phyloP scores from a whole-genome alignment of 2,888 invertebrate species.

The Blastobasis adustella region DNA sequence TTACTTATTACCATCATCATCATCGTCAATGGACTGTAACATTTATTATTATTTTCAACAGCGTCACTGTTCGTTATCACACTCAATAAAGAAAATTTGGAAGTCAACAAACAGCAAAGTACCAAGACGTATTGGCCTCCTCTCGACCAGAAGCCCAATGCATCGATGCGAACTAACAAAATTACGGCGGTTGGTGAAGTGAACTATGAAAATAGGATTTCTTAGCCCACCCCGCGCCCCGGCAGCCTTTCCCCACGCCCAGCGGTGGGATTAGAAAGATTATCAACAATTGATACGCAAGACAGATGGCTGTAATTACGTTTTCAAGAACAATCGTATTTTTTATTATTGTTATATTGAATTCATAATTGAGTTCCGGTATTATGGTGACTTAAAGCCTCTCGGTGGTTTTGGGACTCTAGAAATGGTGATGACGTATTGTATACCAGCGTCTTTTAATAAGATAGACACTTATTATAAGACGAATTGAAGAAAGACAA shows the following conservation, averaged over 20 bases:
- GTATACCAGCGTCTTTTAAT: too few relatives aligned
- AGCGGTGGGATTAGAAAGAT: slow-evolving; percentile 60
- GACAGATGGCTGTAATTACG: slow-evolving; percentile 24
- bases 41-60: too few relatives aligned
- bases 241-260: slow-evolving; percentile 36
- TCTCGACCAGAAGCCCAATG: slow-evolving; percentile 56
- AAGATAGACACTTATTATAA: too few relatives aligned
- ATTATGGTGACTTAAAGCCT: too few relatives aligned
- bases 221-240: slow-evolving; percentile 35
- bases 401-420: too few relatives aligned
- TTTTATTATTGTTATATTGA: neutral
- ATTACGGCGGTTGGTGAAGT: slow-evolving; percentile 66
- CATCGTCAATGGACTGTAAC: too few relatives aligned
- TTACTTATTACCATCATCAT: too few relatives aligned
- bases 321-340: slow-evolving; percentile 8
- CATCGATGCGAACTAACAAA: slow-evolving; percentile 63
- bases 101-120: slow-evolving; percentile 21
- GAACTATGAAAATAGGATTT: slow-evolving; percentile 75
- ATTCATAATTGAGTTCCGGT: too few relatives aligned
- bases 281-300: slow-evolving; percentile 53
- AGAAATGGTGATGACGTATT: too few relatives aligned
- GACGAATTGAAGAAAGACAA: too few relatives aligned
- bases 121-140: slow-evolving; percentile 30
- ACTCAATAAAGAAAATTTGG: too few relatives aligned
- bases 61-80: too few relatives aligned